Evolutionary conservation across 2,888 invertebrate genomes (phyloP), one percentile per base, ranked within the genome.

Genomic region (Panorpa germanica): DNA sequence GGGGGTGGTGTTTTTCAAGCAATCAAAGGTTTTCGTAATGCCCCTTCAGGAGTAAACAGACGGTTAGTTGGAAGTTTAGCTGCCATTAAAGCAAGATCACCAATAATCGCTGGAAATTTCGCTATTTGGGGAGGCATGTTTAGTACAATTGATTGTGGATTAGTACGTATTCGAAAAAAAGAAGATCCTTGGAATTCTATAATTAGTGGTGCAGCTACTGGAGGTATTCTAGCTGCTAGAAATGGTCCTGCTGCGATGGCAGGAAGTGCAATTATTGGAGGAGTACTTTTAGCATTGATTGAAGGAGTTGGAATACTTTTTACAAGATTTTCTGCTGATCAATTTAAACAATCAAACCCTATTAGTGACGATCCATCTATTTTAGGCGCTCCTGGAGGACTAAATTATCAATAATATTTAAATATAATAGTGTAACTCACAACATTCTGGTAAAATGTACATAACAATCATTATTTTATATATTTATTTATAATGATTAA

Each of bases 1-100:
- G 98, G 98, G n/a, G 98, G 98, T 15, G 83, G 82, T 21, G 71
- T 98, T 35, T 98, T 99, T 55, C 95, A 96, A 57, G 78, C 83
- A 36, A 85, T 96, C 39, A 91, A 90, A 59, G 98, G 96, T 10
- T 95, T 90, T 48, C 71, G 93, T 47, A 95, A 96, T 67, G 91
- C 95, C 23, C 95, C 95, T 23, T 71, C 81, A 34, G 86, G 82
- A 35, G 61, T 80, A 37, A 73, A 63, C 45, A 68, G 72, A 50
- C 65, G 83, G 57, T 59, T 83, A 54, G 67, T 73, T 56, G 41
- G 49, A n/a, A n/a, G 21, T 15, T 8, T 29, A 25, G n/a, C n/a
- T n/a, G 67, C 75, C 1, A 60, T 71, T 30, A 71, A 73, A 50
- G 66, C 70, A 41, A 53, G 72, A 41, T 72, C 75, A 5, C 80